Evolutionary conservation across 1,140 invertebrate species (phyloP), one percentile per base, ranked within the genome.

Genomic region (Trissolcus basalis): DNA sequence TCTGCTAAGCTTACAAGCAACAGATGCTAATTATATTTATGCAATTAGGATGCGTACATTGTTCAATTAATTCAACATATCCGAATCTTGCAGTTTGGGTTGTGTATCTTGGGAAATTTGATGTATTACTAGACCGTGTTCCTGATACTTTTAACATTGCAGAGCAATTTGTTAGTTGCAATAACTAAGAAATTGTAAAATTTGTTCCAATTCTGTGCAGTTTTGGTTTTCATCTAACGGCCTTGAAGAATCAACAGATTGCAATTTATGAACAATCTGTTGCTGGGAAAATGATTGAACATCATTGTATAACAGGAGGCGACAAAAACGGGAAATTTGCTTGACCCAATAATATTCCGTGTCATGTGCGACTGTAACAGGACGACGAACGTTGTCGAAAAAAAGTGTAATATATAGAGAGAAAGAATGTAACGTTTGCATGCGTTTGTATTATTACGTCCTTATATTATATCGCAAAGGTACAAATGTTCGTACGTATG

Each of bases 401-500:
- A 44, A 44, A 44, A 39, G n/a, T 44, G 43, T 44, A 44, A 44
- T 44, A 13, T 44, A 44, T 44, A 44, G 43, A 58, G 70, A 67
- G 65, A 73, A 63, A 61, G 69, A 67, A 36, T 51, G 55, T 16
- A 48, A 45, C 51, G 78, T 83, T 82, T 79, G 81, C 82, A 78
- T 78, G 79, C 67, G 74, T 81, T 80, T 80, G 82, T 82, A 83
- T 86, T 87, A 86, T 86, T 86, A 82, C 84, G 74, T 83, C 81
- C 82, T 83, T 86, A 85, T 86, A 87, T 86, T 86, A 86, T 85
- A 87, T 86, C 78, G 82, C 83, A 65, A 80, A 83, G 79, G 81
- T 87, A 85, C 85, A 85, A 86, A 87, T 87, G 82, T 86, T 81
- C 71, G 81, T 83, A 86, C 83, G 81, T 85, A 85, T 85, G 85